Evolutionary conservation across 2,797 vertebrate genomes (phyloP), one percentile per base, ranked within the genome.

Genomic region (Neostethus bicornis): DNA sequence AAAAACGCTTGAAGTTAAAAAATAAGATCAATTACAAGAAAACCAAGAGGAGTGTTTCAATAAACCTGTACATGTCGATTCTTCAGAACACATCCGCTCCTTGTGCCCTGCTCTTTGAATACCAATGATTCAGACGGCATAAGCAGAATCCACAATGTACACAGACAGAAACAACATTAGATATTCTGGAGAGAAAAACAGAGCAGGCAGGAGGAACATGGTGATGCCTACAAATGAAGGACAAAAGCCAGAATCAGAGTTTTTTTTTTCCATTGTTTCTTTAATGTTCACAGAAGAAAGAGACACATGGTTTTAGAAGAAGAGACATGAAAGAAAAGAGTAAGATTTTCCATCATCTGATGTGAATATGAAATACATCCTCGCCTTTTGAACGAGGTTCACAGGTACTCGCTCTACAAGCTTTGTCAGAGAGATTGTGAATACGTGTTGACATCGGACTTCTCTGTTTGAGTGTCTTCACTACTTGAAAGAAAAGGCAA

Each of bases 61-160:
- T 89, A 86, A 88, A 86, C 66, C 84, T 72, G 75, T 52, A 69
- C 63, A 66, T 76, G 80, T 79, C 63, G 69, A 87, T 87, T 77
- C 77, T 16, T 56, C 66, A 65, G 41, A 19, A 58, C 79, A 85
- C 79, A 84, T 80, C 66, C 61, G 39, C 68, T 70, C 52, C 77
- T 71, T 37, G 59, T 49, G 64, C 66, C 66, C 55, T 51, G 57
- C 72, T 28, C 73, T 67, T 73, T 76, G 89, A 82, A 91, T 90
- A 85, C 72, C 84, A 89, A 90, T 85, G 81, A 87, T 46, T 65
- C 75, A 71, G 60, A 73, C 51, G 20, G 58, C 70, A 63, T 72
- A 83, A 68, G 83, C 70, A 60, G 82, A 89, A 87, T 89, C 77
- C 84, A 81, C 82, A 84, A 87, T 89, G 84, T 62, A 78, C 68